Conservation (phyloP, 2,113 vertebrate species). For the Corydoras sp. region DNA sequence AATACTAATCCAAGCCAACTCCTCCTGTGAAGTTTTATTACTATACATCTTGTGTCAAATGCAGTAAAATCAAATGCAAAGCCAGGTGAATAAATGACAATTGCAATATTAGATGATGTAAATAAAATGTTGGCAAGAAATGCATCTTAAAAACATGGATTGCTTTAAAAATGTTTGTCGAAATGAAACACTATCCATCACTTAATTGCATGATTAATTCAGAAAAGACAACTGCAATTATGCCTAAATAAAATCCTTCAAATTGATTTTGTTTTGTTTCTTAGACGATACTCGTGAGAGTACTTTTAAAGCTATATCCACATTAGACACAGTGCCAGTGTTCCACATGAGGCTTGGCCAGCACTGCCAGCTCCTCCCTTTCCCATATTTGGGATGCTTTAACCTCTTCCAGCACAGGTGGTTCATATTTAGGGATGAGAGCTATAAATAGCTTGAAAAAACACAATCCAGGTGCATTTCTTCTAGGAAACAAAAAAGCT, state of each 20-base stretch:
- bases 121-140: not conserved
- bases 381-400: conserved; percentile 44
- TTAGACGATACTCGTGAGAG: conserved; percentile 1
- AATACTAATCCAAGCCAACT: conserved; percentile 54
- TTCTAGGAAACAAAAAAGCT: conserved; percentile 46
- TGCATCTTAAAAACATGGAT: not conserved
- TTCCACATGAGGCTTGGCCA: conserved; percentile 37
- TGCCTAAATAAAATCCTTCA: too few species aligned
- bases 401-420: conserved; percentile 55
- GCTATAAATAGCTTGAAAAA: conserved; percentile 61
- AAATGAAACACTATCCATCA: not conserved
- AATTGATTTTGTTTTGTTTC: not conserved
- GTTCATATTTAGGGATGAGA: conserved; percentile 53
- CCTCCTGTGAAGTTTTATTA: too few species aligned
- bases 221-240: too few species aligned
- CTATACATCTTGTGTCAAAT: too few species aligned
- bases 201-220: too few species aligned
- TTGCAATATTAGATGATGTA: conserved; percentile 2
- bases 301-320: conserved; percentile 13
- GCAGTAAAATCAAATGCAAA: too few species aligned
- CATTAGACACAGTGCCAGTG: conserved; percentile 19
- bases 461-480: conserved; percentile 61
- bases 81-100: too few species aligned
- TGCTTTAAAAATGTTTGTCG: not conserved
- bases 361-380: conserved; percentile 23